A percentile compares a stretch with the other conserved stretches of the same genome.
phyloP scores from a whole-genome alignment of 2,113 vertebrate species.

The human region DNA sequence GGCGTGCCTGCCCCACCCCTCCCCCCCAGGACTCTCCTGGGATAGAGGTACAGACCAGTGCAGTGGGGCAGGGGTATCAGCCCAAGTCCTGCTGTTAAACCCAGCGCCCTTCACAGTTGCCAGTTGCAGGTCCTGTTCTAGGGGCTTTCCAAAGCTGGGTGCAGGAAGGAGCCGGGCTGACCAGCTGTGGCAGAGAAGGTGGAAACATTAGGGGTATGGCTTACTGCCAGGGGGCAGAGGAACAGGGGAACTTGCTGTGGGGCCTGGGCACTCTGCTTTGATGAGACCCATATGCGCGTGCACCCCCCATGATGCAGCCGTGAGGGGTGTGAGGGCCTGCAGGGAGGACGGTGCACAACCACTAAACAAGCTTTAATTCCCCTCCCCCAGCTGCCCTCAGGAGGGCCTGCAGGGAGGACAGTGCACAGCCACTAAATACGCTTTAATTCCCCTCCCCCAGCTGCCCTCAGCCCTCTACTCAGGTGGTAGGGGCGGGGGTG shows the following conservation, averaged over 20 bases:
- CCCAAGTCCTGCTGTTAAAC: neutral
- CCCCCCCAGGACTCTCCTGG: neutral
- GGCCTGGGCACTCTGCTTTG: neutral
- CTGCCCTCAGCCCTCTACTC: neutral
- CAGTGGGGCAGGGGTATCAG: neutral
- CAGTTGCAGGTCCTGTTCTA: neutral
- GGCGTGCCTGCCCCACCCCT: neutral
- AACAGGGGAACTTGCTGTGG: neutral
- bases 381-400: neutral
- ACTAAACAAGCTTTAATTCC: conserved; percentile 56
- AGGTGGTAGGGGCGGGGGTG: neutral
- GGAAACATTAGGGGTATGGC: neutral
- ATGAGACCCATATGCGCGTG: neutral
- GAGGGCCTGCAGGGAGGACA: neutral
- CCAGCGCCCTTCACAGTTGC: neutral
- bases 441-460: conserved; percentile 45
- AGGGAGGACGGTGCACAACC: neutral
- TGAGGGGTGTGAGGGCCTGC: rapidly evolving
- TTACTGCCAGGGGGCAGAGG: neutral
- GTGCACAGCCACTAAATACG: neutral
- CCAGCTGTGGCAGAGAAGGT: neutral
- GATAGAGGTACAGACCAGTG: neutral
- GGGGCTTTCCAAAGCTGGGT: neutral
- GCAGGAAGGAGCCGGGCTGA: neutral
- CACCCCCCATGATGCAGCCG: rapidly evolving